Percentiles rank a stretch among this genome's conserved stretches.
Evolutionary conservation across 92 coral and sea anemone species (phyloP).

Genomic region (Palythoa grandis): DNA sequence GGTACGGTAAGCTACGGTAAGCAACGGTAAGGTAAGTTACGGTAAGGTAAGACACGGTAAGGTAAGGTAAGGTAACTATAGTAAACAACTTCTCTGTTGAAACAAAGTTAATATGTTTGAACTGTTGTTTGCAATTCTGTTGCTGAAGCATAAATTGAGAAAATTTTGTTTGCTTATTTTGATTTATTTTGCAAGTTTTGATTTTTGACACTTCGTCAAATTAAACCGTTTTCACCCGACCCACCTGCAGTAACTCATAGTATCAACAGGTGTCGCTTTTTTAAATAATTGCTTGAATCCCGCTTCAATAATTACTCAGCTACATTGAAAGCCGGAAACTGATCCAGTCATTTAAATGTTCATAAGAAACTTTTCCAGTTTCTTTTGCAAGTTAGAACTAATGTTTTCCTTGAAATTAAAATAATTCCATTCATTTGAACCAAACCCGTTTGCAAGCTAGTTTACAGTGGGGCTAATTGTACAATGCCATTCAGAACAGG

Average conservation of each 20-base stretch:
- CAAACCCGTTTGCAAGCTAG: neutral
- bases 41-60: too few relatives aligned
- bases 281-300: slow-evolving; percentile 7
- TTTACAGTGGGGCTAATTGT: neutral
- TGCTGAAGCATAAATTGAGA: slow-evolving; percentile 1
- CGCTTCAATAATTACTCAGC: slow-evolving; percentile 3
- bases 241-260: neutral
- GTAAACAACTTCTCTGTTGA: too few relatives aligned
- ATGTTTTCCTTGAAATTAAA: neutral
- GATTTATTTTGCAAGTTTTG: neutral
- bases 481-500: slow-evolving; percentile 2
- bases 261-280: slow-evolving; percentile 28
- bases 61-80: too few relatives aligned
- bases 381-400: neutral
- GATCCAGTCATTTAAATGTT: too few relatives aligned
- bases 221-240: neutral
- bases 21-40: too few relatives aligned
- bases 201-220: neutral
- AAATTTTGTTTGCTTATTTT: neutral
- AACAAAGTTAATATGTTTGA: too few relatives aligned
- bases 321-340: neutral
- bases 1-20: too few relatives aligned
- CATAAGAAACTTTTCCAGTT: neutral
- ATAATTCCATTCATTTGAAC: neutral
- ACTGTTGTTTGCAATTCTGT: too few relatives aligned